Evolutionary conservation across 2,888 invertebrate species (phyloP).

Genomic region (Tanytarsus gracilentus): DNA sequence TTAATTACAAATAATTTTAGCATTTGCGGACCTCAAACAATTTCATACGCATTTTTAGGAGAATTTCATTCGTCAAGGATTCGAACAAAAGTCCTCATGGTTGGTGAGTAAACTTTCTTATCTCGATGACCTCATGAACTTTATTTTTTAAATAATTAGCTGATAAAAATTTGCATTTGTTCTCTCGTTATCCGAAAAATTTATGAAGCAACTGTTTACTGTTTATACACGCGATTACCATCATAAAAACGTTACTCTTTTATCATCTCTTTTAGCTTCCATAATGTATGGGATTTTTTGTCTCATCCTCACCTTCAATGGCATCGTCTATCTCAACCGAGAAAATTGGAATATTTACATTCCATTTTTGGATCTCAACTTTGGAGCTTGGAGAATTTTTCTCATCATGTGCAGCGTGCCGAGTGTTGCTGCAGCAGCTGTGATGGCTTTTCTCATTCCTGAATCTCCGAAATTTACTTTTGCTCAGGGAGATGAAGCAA

Average conservation of each 20-base stretch:
- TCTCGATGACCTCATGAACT: no score
- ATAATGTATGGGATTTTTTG: conserved; percentile 39
- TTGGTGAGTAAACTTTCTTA: conserved; percentile 28
- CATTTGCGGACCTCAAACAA: conserved; percentile 42
- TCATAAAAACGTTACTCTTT: not conserved
- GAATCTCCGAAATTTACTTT: conserved; percentile 40
- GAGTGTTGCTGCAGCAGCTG: conserved; percentile 36
- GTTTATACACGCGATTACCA: not conserved
- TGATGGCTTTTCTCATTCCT: conserved; percentile 37
- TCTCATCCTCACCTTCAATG: conserved; percentile 37
- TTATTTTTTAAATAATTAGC: not conserved
- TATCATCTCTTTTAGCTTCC: conserved; percentile 32
- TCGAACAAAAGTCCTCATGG: conserved; percentile 34
- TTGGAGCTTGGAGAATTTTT: conserved; percentile 40
- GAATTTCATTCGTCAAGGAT: conserved; percentile 41
- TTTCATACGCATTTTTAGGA: conserved; percentile 43
- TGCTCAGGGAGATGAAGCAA: conserved; percentile 35
- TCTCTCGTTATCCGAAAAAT: not conserved
- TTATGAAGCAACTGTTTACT: not conserved
- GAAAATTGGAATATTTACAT: conserved; percentile 36
- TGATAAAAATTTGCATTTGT: not conserved
- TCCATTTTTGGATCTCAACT: conserved; percentile 35
- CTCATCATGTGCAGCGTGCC: conserved; percentile 38
- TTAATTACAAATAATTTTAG: conserved; percentile 33
- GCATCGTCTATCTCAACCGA: conserved; percentile 38